Evolutionary conservation across 1,140 invertebrate genomes (phyloP), one percentile per base, ranked within the genome.

Genomic region (Danaus melanippus): DNA sequence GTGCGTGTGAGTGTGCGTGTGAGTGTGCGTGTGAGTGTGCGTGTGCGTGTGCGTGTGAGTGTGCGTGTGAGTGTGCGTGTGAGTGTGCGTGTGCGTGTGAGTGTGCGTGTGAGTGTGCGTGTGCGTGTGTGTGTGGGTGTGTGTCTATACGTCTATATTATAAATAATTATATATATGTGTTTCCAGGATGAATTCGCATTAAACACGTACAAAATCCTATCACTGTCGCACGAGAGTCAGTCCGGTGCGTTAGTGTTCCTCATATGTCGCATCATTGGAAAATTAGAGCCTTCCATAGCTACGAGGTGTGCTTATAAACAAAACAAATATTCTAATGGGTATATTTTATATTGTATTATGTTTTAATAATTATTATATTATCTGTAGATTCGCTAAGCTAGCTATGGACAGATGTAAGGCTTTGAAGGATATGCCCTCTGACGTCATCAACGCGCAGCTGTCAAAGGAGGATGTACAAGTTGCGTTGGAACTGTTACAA

Each of bases 381-480:
- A n/a, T 43, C 68, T 63, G 11, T 53, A 85, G 80, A 55, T 87
- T 86, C 41, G 77, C 78, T 12, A 79, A 78, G 55, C 50, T 88
- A 44, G 87, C 85, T 8, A 73, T 84, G 11, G 74, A 79, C 0
- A 60, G 83, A 39, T 87, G 85, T 57, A 65, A 57, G 45, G 62
- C 74, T 52, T 56, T 87, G n/a, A 69, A 67, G 52, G 66, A 75
- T 6, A 62, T 88, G 63, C 58, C 76, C 0, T 53, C 69, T 0
- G 81, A 83, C 0, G 58, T 67, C 6, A 74, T 84, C 17, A 74
- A 66, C n/a, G 53, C 62, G 1, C 85, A 87, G 49, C 53, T 88
- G 1, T 70, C 78, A 1, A 87, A 87, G 59, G 87, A 88, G 45
- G 87, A 88, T 46, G 71, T 88, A 0, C 85, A 87, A 55, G 78